Conservation (phyloP, 53 echinoderm and acorn worm species). For the Stichopus horrens region DNA sequence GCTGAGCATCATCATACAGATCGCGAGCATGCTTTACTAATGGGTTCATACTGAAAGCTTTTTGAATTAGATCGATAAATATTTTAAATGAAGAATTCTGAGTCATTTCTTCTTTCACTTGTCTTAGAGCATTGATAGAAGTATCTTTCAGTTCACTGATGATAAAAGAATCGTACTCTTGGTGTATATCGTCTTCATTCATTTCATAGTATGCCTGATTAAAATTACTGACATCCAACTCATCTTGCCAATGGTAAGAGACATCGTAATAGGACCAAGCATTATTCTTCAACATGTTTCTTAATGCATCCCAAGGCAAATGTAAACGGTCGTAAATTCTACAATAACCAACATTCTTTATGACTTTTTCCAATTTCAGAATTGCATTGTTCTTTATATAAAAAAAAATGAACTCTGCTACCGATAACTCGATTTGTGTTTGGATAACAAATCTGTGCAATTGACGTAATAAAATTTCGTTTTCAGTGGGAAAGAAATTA, state of each 20-base stretch:
- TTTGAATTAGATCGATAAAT: background rate
- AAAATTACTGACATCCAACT: too few species aligned
- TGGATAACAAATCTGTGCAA: background rate
- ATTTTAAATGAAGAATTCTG: background rate
- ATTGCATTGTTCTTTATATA: background rate
- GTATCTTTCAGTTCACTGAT: too few species aligned
- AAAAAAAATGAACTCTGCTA: background rate
- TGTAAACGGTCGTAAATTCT: too few species aligned
- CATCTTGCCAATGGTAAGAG: too few species aligned
- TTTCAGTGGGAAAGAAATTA: background rate
- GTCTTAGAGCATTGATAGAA: background rate
- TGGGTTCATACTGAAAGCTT: background rate
- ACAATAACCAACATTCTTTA: background rate
- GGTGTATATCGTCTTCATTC: too few species aligned
- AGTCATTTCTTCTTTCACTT: too few species aligned
- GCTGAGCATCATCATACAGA: background rate
- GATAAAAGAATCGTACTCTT: too few species aligned
- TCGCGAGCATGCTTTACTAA: background rate
- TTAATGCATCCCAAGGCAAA: background rate
- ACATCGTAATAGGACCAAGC: too few species aligned
- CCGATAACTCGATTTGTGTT: background rate
- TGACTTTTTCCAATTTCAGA: background rate
- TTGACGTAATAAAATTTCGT: background rate
- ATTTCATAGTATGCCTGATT: too few species aligned
- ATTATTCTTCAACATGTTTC: too few species aligned